A percentile compares a stretch with the other conserved stretches of the same genome.
These are phyloP conservation scores for Hydra vulgaris DNA, from an alignment of 30 jellyfish, hydroid and myxozoan species.

Conservation along the genomic window DNA sequence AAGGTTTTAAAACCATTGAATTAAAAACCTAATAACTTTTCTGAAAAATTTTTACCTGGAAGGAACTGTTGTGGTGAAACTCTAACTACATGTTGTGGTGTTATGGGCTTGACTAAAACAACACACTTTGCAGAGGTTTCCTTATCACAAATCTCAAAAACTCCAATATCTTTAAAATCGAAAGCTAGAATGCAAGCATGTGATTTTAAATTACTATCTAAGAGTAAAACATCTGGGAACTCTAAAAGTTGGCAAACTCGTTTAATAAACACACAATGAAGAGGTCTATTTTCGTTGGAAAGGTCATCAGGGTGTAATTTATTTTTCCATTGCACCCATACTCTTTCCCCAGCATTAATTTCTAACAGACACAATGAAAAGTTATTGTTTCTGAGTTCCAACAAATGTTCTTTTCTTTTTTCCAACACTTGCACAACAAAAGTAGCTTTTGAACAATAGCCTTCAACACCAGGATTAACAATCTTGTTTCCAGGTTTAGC, in stretches of 20 bases:
- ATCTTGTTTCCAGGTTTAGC: not conserved
- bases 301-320: not conserved
- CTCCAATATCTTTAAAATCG: constrained; percentile 21
- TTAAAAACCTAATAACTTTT: not conserved
- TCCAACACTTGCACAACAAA: constrained; percentile 36
- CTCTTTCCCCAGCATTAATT: constrained; percentile 21
- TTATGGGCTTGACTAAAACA: constrained; percentile 19
- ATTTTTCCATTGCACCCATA: constrained; percentile 32
- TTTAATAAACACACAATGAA: not conserved
- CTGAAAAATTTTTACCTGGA: constrained; percentile 36
- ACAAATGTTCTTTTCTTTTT: constrained; percentile 13
- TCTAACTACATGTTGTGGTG: constrained; percentile 41
- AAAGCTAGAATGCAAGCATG: constrained; percentile 16
- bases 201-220: constrained; percentile 1
- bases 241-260: constrained; percentile 14
- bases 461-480: too few relatives aligned
- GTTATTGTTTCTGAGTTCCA: constrained; percentile 17
- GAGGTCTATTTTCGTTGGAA: not conserved
- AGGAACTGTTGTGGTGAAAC: constrained; percentile 9
- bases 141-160: constrained; percentile 24
- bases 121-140: constrained; percentile 24
- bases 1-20: not conserved
- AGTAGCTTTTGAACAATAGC: not conserved
- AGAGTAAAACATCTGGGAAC: not conserved
- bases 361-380: constrained; percentile 10